phyloP scores from a whole-genome alignment of 1,140 invertebrate genomes.

The Drosophila funebris region DNA sequence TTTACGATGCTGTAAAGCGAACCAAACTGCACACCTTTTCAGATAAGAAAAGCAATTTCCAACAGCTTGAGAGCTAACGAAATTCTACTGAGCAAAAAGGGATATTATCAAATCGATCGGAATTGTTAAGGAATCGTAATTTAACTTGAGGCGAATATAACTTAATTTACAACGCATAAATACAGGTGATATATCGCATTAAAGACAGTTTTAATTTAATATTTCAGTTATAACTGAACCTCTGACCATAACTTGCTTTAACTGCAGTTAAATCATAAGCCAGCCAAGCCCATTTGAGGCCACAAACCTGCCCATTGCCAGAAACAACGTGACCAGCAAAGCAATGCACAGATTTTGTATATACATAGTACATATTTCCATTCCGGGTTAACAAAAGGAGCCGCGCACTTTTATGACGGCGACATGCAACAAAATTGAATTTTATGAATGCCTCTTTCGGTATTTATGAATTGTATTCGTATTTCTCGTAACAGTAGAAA shows the following conservation, averaged over 20 bases:
- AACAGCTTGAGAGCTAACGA: neutral
- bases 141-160: neutral
- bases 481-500: constrained; percentile 28
- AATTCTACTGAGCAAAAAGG: neutral
- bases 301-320: constrained; percentile 27
- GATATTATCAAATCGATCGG: neutral
- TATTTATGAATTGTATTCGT: constrained; percentile 80
- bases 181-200: neutral
- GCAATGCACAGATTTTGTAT: constrained; percentile 73
- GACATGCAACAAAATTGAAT: constrained; percentile 83
- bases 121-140: neutral
- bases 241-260: constrained; percentile 46
- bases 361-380: constrained; percentile 23
- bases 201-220: constrained; percentile 11
- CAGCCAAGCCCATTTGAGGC: constrained; percentile 25
- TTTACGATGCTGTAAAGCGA: constrained; percentile 62
- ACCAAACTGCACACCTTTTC: constrained; percentile 48
- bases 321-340: constrained; percentile 72
- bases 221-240: constrained; percentile 12
- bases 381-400: constrained; percentile 66
- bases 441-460: constrained; percentile 69
- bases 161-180: neutral
- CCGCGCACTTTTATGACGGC: constrained; percentile 69
- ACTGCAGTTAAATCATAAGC: constrained; percentile 68
- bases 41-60: constrained; percentile 34